Evolutionary conservation across 2,797 vertebrate species (phyloP).

Genomic region (Syngnathus acus): DNA sequence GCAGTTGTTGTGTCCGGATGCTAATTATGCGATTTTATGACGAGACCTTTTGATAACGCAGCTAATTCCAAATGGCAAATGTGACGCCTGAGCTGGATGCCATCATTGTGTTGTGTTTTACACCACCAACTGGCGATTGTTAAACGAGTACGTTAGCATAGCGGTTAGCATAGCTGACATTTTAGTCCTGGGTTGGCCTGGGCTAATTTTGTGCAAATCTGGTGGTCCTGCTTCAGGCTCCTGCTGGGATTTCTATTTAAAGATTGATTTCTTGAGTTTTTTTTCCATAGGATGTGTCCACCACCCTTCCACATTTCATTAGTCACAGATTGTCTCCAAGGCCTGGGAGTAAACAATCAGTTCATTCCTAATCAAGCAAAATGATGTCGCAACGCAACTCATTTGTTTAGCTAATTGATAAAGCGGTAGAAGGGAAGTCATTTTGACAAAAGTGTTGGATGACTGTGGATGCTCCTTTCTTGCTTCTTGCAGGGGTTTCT

Average conservation of each 20-base stretch:
- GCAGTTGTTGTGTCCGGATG: conserved; percentile 11
- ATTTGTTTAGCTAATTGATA: background rate
- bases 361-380: background rate
- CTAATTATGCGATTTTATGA: conserved; percentile 10
- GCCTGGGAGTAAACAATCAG: background rate
- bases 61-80: conserved; percentile 16
- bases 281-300: background rate
- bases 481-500: too few relatives aligned
- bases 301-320: background rate
- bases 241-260: too few relatives aligned
- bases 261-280: background rate
- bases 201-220: background rate
- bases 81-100: conserved; percentile 6
- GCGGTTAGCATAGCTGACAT: too few relatives aligned
- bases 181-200: too few relatives aligned
- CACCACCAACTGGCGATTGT: background rate
- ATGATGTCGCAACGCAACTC: background rate
- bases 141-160: background rate
- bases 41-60: conserved; percentile 19
- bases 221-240: background rate
- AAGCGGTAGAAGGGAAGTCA: background rate
- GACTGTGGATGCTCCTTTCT: background rate
- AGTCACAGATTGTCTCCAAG: background rate
- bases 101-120: background rate
- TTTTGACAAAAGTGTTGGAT: background rate